Base-by-base conservation (phyloP, 2,888 invertebrate species). In the Drepana falcataria region DNA sequence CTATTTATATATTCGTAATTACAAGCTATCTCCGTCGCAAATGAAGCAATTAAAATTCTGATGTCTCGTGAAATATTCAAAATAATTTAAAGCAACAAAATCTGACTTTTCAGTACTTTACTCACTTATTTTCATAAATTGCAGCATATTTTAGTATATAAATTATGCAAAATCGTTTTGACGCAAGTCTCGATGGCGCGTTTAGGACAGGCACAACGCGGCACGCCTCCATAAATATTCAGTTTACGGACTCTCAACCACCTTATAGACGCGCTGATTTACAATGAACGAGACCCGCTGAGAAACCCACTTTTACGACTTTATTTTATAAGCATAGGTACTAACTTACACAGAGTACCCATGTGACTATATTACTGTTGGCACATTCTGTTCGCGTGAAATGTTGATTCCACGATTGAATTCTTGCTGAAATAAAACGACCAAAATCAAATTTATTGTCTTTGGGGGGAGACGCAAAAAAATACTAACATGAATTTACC, bases 151-250 rank as follows among this genome's bases (percentile, higher is more conserved):
- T 75, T 66, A 73, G 73, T 71, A 71, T 65, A 73, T 80, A 79
- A 81, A 82, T 81, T 83, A 83, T 83, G 82, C 74, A 77, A 83
- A 82, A 79, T 77, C 73, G 70, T 81, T 81, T 81, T 77, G 78
- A 79, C 76, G 78, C 77, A 68, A 77, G 75, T 73, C 73, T 71
- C 75, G 59, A 65, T 61, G 74, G 68, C 73, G 68, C 68, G 74
- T 77, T 79, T 75, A 73, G 75, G 72, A 70, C 60, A 65, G 64
- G 64, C 66, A 67, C 68, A 68, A 71, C 65, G 66, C 68, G 64
- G 66, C 65, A 64, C 66, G 61, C 64, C 63, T 61, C 69, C 69
- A 85, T 85, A 82, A 84, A 85, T 85, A 84, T 85, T 85, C 85
- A 83, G 77, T 77, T 73, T 74, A 79, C 71, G 71, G 77, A 75